These are phyloP conservation scores for Ganaspis sp. DNA, from an alignment of 1,140 invertebrate genomes.

Conservation along the genomic window DNA sequence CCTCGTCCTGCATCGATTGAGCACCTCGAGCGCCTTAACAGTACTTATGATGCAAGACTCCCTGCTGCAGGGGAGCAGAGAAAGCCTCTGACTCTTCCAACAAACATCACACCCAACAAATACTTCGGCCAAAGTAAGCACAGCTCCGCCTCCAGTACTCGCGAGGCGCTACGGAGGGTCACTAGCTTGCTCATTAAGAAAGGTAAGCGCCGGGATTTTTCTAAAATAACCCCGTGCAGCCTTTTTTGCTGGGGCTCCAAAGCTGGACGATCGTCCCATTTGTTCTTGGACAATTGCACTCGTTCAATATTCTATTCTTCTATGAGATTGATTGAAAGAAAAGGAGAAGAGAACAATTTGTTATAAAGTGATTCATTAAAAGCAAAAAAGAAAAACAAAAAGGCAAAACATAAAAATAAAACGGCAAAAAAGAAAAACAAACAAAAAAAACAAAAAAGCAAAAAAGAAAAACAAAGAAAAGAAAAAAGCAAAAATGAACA, in stretches of 20 bases:
- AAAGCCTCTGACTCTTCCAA: constrained; percentile 88
- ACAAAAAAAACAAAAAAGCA: too few species aligned
- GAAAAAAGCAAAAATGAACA: too few species aligned
- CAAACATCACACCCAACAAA: constrained; percentile 88
- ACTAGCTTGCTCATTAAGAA: constrained; percentile 91
- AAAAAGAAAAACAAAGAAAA: too few species aligned
- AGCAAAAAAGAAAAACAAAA: too few species aligned
- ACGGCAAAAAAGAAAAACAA: too few species aligned
- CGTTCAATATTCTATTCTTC: background rate
- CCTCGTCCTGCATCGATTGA: constrained; percentile 87
- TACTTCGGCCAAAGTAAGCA: constrained; percentile 86
- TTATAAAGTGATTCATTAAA: too few species aligned
- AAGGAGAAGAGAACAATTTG: too few species aligned
- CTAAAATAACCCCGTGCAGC: constrained; percentile 25
- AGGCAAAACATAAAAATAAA: too few species aligned
- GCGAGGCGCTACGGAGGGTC: constrained; percentile 88
- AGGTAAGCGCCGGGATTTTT: constrained; percentile 79
- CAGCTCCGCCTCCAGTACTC: constrained; percentile 80
- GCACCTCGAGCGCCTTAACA: constrained; percentile 84
- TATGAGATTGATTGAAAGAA: too few species aligned
- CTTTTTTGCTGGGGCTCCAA: constrained; percentile 15
- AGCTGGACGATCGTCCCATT: background rate
- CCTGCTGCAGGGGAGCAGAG: constrained; percentile 78
- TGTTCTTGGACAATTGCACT: background rate
- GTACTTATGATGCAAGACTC: constrained; percentile 75